Percentiles rank a stretch among this genome's conserved stretches.
These are phyloP conservation scores for Scolopax rusticola DNA, from an alignment of 2,797 vertebrate genomes.

Conservation along the genomic window DNA sequence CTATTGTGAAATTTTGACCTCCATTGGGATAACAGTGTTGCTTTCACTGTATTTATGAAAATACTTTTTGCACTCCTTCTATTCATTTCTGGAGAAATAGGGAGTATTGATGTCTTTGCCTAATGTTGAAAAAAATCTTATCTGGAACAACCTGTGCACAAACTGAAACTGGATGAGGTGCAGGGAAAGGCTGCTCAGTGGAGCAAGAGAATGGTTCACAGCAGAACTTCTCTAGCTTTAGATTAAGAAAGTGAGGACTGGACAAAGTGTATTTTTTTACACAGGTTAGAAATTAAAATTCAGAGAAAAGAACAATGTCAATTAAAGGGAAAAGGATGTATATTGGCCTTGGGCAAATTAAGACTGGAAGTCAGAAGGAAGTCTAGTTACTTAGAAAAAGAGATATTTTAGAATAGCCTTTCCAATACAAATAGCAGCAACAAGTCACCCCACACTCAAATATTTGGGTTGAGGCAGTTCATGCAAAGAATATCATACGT, in stretches of 20 bases:
- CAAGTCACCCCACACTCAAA: background rate
- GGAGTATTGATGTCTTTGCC: background rate
- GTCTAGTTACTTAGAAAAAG: background rate
- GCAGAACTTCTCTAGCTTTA: background rate
- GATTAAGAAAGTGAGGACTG: background rate
- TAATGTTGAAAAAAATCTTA: background rate
- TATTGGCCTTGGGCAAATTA: background rate
- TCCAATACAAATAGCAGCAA: background rate
- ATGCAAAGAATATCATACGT: fast-evolving
- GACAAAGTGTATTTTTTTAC: background rate
- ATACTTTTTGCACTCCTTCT: background rate
- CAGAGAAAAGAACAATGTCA: background rate
- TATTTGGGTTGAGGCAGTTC: background rate
- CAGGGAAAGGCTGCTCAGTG: background rate
- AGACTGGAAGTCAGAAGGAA: background rate
- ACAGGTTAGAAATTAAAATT: background rate
- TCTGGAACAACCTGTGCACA: background rate
- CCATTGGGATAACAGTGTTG: background rate
- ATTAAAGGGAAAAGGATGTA: background rate
- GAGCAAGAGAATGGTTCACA: background rate
- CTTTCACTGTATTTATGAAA: background rate
- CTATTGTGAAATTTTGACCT: background rate
- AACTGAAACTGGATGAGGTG: background rate
- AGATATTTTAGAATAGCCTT: background rate
- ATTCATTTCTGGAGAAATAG: background rate